These are phyloP conservation scores for Sebastes kiyomatsui DNA, from an alignment of 2,797 vertebrate species.

Conservation along the genomic window DNA sequence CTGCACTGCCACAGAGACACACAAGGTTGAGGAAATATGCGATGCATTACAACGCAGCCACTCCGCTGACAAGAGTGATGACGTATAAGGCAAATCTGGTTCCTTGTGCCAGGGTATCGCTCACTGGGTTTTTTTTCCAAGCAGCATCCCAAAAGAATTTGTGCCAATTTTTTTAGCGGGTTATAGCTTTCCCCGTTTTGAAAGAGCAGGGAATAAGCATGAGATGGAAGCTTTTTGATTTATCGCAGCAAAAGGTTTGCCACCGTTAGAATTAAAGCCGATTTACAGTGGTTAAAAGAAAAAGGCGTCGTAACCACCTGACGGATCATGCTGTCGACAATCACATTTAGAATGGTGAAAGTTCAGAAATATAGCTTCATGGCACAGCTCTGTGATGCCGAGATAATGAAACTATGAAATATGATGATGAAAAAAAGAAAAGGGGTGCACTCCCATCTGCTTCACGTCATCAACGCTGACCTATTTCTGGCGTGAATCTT, in stretches of 20 bases:
- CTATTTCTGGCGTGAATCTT: constrained; percentile 3
- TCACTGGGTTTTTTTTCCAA: background rate
- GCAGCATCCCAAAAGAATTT: constrained; percentile 1
- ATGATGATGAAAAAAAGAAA: background rate
- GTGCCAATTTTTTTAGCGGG: constrained; percentile 32
- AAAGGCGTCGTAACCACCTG: constrained; percentile 20
- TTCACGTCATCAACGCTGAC: constrained; percentile 37
- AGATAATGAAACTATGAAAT: background rate
- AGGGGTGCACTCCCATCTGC: constrained; percentile 20
- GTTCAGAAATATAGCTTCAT: background rate
- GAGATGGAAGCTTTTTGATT: constrained; percentile 37
- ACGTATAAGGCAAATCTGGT: constrained; percentile 23
- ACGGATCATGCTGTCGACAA: constrained; percentile 38
- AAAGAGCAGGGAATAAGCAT: constrained; percentile 5
- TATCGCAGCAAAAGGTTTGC: constrained; percentile 24
- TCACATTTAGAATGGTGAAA: constrained; percentile 8
- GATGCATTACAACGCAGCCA: background rate
- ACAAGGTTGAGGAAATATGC: constrained; percentile 5
- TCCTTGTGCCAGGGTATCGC: constrained; percentile 35
- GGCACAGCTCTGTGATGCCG: background rate
- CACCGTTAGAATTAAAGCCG: constrained; percentile 32
- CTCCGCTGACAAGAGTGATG: constrained; percentile 21
- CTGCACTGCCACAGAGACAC: background rate
- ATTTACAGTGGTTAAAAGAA: constrained; percentile 54
- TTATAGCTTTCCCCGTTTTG: constrained; percentile 22